phyloP scores from a whole-genome alignment of 1,140 invertebrate genomes.

The Zaprionus lachaisei region DNA sequence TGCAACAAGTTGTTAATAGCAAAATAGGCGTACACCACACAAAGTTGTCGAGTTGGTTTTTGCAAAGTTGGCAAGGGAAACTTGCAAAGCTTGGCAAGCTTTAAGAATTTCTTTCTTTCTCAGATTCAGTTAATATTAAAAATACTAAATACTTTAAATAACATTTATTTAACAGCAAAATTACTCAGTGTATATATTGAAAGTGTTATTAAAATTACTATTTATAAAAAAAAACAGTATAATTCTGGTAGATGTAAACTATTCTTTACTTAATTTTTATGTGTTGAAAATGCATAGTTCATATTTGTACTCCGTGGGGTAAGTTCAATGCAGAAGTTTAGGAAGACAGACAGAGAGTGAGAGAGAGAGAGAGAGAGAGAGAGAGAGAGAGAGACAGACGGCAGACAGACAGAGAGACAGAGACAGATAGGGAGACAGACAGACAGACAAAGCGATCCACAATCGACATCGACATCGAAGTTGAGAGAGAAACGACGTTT shows the following conservation, averaged over 20 bases:
- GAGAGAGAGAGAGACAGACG: slow-evolving; percentile 5
- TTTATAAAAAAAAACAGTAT: too few relatives aligned
- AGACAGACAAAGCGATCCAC: slow-evolving; percentile 5
- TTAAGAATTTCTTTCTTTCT: too few relatives aligned
- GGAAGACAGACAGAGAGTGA: background rate
- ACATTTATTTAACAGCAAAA: too few relatives aligned
- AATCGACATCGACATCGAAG: slow-evolving; percentile 48
- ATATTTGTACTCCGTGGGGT: too few relatives aligned
- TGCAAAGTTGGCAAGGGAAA: background rate
- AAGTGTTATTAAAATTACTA: too few relatives aligned
- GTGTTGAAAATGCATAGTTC: too few relatives aligned
- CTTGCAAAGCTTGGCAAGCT: background rate
- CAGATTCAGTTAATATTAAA: too few relatives aligned
- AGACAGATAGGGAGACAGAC: too few relatives aligned
- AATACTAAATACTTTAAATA: too few relatives aligned
- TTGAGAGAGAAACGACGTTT: slow-evolving; percentile 74
- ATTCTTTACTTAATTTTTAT: too few relatives aligned
- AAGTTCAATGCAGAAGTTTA: background rate
- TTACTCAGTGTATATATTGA: too few relatives aligned
- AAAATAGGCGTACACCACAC: slow-evolving; percentile 50
- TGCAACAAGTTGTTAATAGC: slow-evolving; percentile 49
- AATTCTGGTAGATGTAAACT: too few relatives aligned
- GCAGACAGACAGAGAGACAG: background rate
- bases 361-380: slow-evolving; percentile 3
- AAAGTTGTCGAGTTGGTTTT: slow-evolving; percentile 34